Base-by-base conservation (phyloP, 2,888 invertebrate species). In the Unio delphinus region DNA sequence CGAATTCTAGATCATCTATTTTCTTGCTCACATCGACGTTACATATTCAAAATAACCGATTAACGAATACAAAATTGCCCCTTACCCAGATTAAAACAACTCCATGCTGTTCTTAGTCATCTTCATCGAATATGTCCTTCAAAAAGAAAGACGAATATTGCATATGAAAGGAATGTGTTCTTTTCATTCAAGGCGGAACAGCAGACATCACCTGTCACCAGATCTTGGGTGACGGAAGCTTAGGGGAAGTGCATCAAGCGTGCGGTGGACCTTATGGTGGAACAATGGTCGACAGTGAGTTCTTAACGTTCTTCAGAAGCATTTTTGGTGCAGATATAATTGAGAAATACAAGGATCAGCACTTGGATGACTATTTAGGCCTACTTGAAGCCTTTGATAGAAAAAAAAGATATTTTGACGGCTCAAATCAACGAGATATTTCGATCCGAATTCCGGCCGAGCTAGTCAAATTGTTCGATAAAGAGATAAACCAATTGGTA, bases 251-350 rank as follows among this genome's bases (percentile, higher is more conserved):
- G 30, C 18, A 61, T 20, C 26, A 6, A 3, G 61, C 61, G 20
- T 61, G 28, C 30, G 61, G 61, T 28, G 61, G 61, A 26, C 17
- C 15, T 26, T 61, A 61, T 28, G 61, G 61, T 30, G 61, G 61
- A 26, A 61, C 26, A 30, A 28, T 26, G 26, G 61, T 61, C 18
- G 61, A 61, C 17, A 28, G 7, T 61, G 61, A 61, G 30, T 61
- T 28, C 28, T 20, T 20, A 7, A 61, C 17, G 28, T 61, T 61
- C 4, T 28, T 61, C 11, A 20, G 61, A 28, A 34, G 30, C 26
- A 20, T 61, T n/a, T 61, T 61, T 61, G 61, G 61, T 7, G 20
- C 61, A n/a, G 30, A 61, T 28, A 34, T 61, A 20, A 28, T 61
- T 8, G n/a, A 17, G 20, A 28, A 26, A 61, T 61, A 28, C 28